These are phyloP conservation scores for Ferdinandea cuprea DNA, from an alignment of 2,888 invertebrate genomes.

Conservation along the genomic window DNA sequence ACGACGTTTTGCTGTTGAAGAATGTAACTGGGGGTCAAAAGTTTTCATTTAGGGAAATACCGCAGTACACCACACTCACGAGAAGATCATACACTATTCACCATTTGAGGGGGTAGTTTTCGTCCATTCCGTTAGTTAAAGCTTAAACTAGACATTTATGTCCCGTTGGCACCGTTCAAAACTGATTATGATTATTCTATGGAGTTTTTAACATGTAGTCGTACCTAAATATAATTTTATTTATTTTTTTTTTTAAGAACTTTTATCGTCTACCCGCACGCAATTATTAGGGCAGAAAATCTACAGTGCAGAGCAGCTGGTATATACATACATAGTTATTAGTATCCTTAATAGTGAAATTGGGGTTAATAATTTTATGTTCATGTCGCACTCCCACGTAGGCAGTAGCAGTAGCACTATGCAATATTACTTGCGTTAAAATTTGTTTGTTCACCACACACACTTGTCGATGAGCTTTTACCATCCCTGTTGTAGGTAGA, in stretches of 20 bases:
- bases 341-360: slow-evolving; percentile 36
- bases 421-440: background rate
- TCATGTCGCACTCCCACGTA: background rate
- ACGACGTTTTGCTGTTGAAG: slow-evolving; percentile 21
- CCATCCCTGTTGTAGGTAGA: background rate
- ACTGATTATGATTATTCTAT: background rate
- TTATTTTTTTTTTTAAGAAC: slow-evolving; percentile 43
- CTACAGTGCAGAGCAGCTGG: slow-evolving; percentile 8
- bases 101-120: slow-evolving; percentile 5
- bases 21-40: slow-evolving; percentile 35
- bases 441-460: slow-evolving; percentile 42
- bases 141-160: slow-evolving; percentile 45
- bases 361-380: slow-evolving; percentile 44
- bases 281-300: slow-evolving; percentile 36
- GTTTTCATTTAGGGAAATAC: slow-evolving; percentile 27
- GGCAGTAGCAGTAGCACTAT: no score
- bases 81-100: slow-evolving; percentile 32
- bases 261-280: slow-evolving; percentile 58
- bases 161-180: slow-evolving; percentile 13
- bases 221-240: slow-evolving; percentile 43
- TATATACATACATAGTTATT: slow-evolving; percentile 51
- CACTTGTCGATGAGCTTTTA: slow-evolving; percentile 48
- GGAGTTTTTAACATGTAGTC: slow-evolving; percentile 28
- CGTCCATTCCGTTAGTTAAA: slow-evolving; percentile 14
- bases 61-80: slow-evolving; percentile 44